These are phyloP conservation scores for Pandion haliaetus DNA, from an alignment of 2,113 vertebrate genomes.

Conservation along the genomic window DNA sequence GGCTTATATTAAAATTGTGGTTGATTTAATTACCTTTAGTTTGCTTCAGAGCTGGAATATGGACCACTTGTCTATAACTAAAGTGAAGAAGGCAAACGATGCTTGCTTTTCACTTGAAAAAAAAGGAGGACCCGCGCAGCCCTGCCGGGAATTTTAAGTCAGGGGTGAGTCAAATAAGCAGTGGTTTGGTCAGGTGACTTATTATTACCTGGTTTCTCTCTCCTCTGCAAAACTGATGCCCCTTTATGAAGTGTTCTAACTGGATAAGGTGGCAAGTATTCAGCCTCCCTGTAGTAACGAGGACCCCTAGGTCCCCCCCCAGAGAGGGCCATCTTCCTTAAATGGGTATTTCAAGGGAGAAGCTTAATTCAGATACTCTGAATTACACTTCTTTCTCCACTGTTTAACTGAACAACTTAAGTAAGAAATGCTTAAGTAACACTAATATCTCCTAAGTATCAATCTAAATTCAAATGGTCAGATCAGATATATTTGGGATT, in stretches of 20 bases:
- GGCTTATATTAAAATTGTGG: neutral
- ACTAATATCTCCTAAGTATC: neutral
- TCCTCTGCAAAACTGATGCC: neutral
- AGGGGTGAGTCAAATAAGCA: neutral
- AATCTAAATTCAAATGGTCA: neutral
- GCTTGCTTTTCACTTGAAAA: neutral
- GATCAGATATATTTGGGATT: neutral
- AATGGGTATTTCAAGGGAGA: neutral
- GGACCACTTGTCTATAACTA: neutral
- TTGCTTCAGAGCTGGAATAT: neutral
- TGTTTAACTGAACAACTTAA: neutral
- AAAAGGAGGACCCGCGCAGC: neutral
- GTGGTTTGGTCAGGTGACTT: neutral
- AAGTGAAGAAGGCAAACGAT: neutral
- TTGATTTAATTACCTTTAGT: neutral
- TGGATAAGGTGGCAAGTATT: neutral
- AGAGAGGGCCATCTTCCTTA: rapidly evolving
- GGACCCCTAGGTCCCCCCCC: rapidly evolving
- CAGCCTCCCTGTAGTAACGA: neutral
- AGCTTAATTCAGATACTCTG: neutral
- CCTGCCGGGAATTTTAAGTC: neutral
- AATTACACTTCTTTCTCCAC: neutral
- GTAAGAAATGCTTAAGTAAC: neutral
- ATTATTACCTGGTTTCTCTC: neutral
- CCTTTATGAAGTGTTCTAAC: neutral